Percentiles rank a stretch among this genome's conserved stretches.
Conservation (phyloP, 1,140 invertebrate species). For the Panagrolaimus sp. region DNA sequence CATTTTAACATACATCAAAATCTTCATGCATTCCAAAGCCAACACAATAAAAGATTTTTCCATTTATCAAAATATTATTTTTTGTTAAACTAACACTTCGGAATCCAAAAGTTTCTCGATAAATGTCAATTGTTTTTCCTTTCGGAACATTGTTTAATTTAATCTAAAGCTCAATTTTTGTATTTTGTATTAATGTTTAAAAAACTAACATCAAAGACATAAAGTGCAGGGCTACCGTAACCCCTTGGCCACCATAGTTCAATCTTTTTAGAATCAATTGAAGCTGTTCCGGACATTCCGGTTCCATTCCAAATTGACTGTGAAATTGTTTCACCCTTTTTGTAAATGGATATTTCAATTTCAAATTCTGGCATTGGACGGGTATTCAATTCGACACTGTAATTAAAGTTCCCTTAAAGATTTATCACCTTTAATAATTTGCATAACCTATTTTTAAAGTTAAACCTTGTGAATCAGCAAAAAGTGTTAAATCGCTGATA, state of each 20-base stretch:
- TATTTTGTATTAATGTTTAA: slow-evolving; percentile 62
- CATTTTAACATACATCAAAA: slow-evolving; percentile 2
- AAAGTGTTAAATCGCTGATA: slow-evolving; percentile 21
- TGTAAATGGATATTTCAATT: background rate
- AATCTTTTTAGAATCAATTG: background rate
- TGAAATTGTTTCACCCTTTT: background rate
- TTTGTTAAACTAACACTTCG: slow-evolving; percentile 74
- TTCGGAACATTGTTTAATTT: background rate
- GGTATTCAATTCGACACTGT: background rate
- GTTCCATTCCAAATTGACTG: slow-evolving; percentile 8
- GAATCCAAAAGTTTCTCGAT: slow-evolving; percentile 74
- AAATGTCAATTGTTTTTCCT: slow-evolving; percentile 65
- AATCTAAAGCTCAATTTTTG: background rate
- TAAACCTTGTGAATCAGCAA: background rate
- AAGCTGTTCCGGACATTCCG: background rate
- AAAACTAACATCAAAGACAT: slow-evolving; percentile 58
- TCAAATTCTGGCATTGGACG: slow-evolving; percentile 13
- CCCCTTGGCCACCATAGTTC: slow-evolving; percentile 58
- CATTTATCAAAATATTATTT: slow-evolving; percentile 74
- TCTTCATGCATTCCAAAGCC: slow-evolving; percentile 94
- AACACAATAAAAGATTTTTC: slow-evolving; percentile 76
- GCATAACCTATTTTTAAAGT: background rate
- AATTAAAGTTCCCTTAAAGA: background rate
- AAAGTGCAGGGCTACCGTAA: slow-evolving; percentile 40
- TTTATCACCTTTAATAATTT: background rate